phyloP scores from a whole-genome alignment of 2,113 vertebrate species.

The Sarotherodon lohbergeri region DNA sequence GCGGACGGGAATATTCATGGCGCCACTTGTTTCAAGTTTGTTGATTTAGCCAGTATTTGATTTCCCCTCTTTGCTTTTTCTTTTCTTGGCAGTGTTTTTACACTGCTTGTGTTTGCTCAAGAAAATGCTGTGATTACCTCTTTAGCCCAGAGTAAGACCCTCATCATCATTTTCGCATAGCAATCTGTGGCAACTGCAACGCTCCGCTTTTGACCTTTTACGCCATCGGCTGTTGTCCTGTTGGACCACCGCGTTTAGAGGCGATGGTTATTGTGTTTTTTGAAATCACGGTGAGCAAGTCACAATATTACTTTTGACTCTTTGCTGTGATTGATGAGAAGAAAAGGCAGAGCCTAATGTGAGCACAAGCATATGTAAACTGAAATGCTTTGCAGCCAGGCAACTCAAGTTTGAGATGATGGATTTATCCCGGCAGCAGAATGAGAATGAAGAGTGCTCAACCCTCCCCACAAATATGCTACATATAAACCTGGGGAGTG shows the following conservation, averaged over 20 bases:
- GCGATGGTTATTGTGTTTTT: neutral
- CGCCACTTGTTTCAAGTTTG: slow-evolving; percentile 66
- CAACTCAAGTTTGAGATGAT: neutral
- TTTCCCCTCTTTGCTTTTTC: slow-evolving; percentile 45
- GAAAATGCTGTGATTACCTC: slow-evolving; percentile 53
- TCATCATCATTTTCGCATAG: neutral
- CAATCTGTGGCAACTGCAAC: neutral
- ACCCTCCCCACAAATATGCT: neutral
- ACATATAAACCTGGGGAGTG: neutral
- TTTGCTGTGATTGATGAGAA: neutral
- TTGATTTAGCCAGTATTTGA: slow-evolving; percentile 72
- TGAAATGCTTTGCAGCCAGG: neutral
- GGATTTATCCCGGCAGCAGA: neutral
- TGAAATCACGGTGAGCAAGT: neutral
- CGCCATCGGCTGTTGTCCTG: neutral
- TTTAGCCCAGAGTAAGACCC: slow-evolving; percentile 28
- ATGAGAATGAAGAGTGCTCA: neutral
- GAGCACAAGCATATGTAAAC: neutral
- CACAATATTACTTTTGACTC: neutral
- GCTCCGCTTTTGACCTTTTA: neutral
- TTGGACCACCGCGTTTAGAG: neutral
- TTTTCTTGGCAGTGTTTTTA: slow-evolving; percentile 42
- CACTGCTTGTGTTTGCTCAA: slow-evolving; percentile 50
- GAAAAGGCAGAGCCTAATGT: neutral
- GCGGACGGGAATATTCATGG: slow-evolving; percentile 59